phyloP scores from a whole-genome alignment of 2,888 invertebrate species.

The Cryptophagus acutangulus region DNA sequence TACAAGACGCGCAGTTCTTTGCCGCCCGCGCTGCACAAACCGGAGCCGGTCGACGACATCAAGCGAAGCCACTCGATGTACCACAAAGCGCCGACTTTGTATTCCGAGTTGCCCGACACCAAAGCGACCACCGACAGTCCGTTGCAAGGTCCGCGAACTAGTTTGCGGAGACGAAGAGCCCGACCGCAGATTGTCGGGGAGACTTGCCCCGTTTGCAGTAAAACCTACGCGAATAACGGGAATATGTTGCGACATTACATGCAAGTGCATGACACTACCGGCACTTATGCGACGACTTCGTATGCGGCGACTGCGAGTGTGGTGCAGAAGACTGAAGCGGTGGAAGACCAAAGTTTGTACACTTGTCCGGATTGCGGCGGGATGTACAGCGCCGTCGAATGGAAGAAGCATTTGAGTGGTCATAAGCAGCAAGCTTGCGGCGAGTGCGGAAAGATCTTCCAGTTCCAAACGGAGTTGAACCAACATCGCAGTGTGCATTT shows the following conservation, averaged over 20 bases:
- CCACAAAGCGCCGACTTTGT: conserved; percentile 17
- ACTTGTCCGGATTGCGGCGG: conserved; percentile 59
- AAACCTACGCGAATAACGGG: conserved; percentile 53
- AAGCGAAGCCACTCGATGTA: conserved; percentile 27
- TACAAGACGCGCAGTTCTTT: conserved; percentile 20
- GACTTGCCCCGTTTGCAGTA: conserved; percentile 56
- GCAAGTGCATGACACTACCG: background rate
- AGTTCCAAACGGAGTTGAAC: conserved; percentile 56
- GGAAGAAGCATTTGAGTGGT: conserved; percentile 54
- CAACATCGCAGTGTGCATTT: conserved; percentile 64
- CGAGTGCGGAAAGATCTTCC: conserved; percentile 60
- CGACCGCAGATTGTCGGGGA: too few relatives aligned
- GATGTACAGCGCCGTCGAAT: conserved; percentile 54
- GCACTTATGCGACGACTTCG: conserved; percentile 38
- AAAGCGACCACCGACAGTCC: conserved; percentile 11
- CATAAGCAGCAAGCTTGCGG: conserved; percentile 57
- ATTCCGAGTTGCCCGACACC: conserved; percentile 43
- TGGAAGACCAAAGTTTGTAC: too few relatives aligned
- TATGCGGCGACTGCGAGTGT: too few relatives aligned
- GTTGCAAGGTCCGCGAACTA: conserved; percentile 14
- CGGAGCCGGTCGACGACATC: conserved; percentile 14
- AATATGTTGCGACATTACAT: conserved; percentile 57
- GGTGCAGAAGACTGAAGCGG: too few relatives aligned
- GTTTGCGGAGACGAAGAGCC: conserved; percentile 5
- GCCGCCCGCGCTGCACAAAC: conserved; percentile 12